Conservation (phyloP, 2,113 vertebrate species). For the Chinchilla lanigera region DNA sequence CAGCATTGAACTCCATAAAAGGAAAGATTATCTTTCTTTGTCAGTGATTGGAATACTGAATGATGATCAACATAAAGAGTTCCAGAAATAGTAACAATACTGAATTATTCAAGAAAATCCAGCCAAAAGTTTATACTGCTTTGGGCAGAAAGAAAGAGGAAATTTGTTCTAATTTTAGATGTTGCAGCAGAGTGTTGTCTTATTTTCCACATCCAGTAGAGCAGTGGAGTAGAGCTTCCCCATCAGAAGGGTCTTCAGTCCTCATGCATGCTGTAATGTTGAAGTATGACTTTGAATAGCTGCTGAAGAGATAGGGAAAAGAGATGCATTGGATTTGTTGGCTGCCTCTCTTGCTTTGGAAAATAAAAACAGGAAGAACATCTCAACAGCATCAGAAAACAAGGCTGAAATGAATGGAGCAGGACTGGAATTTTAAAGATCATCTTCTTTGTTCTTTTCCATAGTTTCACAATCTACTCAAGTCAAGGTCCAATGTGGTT, state of each 20-base stretch:
- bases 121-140: neutral
- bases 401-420: neutral
- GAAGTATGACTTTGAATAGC: neutral
- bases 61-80: neutral
- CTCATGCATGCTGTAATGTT: accelerated
- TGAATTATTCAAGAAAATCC: neutral
- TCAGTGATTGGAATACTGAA: neutral
- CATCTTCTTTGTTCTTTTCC: neutral
- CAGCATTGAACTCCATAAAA: neutral
- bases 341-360: neutral
- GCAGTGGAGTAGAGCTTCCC: neutral
- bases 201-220: neutral
- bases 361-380: constrained; percentile 36
- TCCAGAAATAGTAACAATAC: neutral
- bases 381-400: neutral
- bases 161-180: neutral
- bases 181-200: neutral
- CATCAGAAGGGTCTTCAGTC: accelerated
- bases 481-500: neutral
- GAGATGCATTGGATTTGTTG: neutral
- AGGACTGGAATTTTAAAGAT: neutral
- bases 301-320: neutral
- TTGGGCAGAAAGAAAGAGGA: neutral
- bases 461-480: neutral
- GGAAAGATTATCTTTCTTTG: neutral